These are phyloP conservation scores for Tigriopus japonicus DNA, from an alignment of 1,140 invertebrate genomes.

Conservation along the genomic window DNA sequence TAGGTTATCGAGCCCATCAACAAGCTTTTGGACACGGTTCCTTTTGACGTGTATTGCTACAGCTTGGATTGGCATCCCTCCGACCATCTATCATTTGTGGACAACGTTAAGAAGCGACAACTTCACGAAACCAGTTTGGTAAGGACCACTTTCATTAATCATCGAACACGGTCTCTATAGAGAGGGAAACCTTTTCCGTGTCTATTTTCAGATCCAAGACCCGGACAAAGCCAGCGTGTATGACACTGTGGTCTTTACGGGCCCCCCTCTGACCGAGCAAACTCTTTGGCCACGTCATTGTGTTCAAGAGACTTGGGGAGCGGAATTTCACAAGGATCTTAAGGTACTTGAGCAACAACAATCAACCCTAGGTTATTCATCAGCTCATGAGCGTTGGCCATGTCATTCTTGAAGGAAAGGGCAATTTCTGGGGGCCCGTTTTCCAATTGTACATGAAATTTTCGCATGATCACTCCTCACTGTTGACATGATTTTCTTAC, in stretches of 20 bases:
- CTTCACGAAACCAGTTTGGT: conserved; percentile 41
- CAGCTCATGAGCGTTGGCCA: no score
- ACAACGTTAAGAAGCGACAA: conserved; percentile 53
- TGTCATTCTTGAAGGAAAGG: no score
- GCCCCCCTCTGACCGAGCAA: conserved; percentile 59
- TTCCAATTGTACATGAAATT: no score
- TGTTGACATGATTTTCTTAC: no score
- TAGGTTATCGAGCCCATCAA: conserved; percentile 80
- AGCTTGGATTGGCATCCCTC: conserved; percentile 92
- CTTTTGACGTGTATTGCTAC: conserved; percentile 85
- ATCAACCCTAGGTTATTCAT: no score
- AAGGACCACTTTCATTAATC: neutral
- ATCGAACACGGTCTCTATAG: neutral
- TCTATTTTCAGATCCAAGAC: conserved; percentile 20
- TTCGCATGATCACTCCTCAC: no score
- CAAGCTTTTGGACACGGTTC: conserved; percentile 54
- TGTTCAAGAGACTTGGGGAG: conserved; percentile 82
- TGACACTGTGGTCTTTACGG: conserved; percentile 77
- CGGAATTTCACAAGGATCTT: conserved; percentile 74
- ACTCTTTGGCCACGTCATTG: conserved; percentile 86
- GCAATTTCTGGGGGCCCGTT: no score
- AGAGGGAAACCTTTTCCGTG: neutral
- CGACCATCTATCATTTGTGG: conserved; percentile 90
- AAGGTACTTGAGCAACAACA: no score
- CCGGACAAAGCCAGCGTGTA: conserved; percentile 50